Evolutionary conservation across 2,113 vertebrate species (phyloP), one percentile per base, ranked within the genome.

Genomic region (Edolisoma coerulescens): DNA sequence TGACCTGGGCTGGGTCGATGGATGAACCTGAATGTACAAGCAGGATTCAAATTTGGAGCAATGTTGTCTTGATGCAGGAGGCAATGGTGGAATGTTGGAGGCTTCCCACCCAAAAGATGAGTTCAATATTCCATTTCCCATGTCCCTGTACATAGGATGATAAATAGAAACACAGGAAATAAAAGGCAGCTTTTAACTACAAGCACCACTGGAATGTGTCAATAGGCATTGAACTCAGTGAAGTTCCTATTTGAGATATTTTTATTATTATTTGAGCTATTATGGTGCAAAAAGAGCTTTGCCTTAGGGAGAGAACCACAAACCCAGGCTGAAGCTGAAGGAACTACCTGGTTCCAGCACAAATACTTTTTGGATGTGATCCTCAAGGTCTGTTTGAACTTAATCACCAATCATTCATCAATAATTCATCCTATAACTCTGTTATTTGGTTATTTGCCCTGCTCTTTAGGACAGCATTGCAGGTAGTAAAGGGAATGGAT

Each of bases 1-100:
- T 64, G 17, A 5, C 17, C 33, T 15, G 14, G 10, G 39, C n/a
- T 20, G 33, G 11, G 9, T 26, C 5, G 4, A 0, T 0, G 0
- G 22, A 5, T 9, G 39, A 54, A 53, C 67, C 11, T 8, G 33
- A 26, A 8, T 0, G 3, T 9, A 1, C 1, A 15, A 4, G 65
- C 21, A 47, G 52, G 53, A 13, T 7, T 35, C 30, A 28, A 5
- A n/a, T 85, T 53, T n/a, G 32, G 53, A 52, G 35, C 3, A 3
- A 2, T 0, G 0, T 4, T 57, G 17, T 3, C n/a, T 45, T 8
- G 11, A 17, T 32, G 18, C 5, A 18, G 35, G 39, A 27, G 45
- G 30, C 35, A 10, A 7, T 0, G 3, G 28, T 7, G 37, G 23
- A 4, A 2, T 1, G 8, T 17, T 42, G 33, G 32, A 21, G 12